Base-by-base conservation (phyloP, 2,797 vertebrate genomes). In the Pseudomugil gertrudae region DNA sequence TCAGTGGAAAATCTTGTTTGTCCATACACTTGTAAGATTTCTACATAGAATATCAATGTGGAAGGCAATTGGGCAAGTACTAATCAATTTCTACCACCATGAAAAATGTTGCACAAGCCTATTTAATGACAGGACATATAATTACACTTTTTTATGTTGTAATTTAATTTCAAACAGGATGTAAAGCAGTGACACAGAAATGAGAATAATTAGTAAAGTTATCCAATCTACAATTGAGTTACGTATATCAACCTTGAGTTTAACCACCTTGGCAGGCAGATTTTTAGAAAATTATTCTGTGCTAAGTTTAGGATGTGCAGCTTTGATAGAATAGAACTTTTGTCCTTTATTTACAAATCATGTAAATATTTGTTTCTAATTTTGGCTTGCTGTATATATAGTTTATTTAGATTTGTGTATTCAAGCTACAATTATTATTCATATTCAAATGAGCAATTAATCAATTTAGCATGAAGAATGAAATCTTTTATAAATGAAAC, bases 1-100 rank as follows among this genome's bases (percentile, higher is more conserved):
- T 85, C 79, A 67, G 74, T 83, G 69, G 75, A 75, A 87, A 84
- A 83, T 57, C 66, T 73, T 0, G 71, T 82, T 85, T 86, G 74
- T 87, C 85, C 78, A 81, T 81, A 72, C 74, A 69, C 66, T 76
- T 80, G 75, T 63, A 65, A 75, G 68, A 72, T 71, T 79, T 84
- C 66, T 21, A 58, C 64, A 68, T 63, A 60, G 76, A 43, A 87
- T 83, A 72, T 87, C 81, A 84, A 90, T 87, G 78, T 53, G 32
- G 57, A 69, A 75, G 78, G 78, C 74, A 75, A 78, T 76, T 66
- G 72, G 77, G 58, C 63, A 80, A 69, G 62, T 38, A 30, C 63
- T 58, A 66, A 86, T 91, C 84, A 79, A 88, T 89, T 80, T 63
- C 56, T 62, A n/a, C 69, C 32, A 63, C 60, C 38, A 58, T 80